Evolutionary conservation across 2,113 vertebrate species (phyloP).

Genomic region (Tautogolabrus adspersus): DNA sequence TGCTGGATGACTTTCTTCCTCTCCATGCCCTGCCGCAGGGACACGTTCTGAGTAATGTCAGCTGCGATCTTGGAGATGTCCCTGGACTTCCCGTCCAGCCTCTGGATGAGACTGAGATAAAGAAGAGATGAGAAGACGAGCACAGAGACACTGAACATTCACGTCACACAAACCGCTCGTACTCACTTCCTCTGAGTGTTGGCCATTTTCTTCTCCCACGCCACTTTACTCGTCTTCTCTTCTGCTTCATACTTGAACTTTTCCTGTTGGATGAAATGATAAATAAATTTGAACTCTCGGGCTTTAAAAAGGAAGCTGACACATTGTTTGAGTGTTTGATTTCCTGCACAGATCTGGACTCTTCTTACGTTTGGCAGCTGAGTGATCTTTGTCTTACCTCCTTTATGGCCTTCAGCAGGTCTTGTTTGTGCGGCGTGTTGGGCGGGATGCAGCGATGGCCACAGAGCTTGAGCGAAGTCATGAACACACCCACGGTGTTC

Average conservation of each 20-base stretch:
- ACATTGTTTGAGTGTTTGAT: neutral
- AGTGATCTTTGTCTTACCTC: conserved; percentile 88
- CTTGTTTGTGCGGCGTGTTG: conserved; percentile 86
- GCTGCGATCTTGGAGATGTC: conserved; percentile 98
- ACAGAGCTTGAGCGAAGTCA: conserved; percentile 90
- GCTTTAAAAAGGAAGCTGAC: no score
- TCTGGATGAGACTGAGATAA: conserved; percentile 90
- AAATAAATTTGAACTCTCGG: no score
- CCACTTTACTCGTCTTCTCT: conserved; percentile 88
- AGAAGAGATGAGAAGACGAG: neutral
- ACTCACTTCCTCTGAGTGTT: conserved; percentile 92
- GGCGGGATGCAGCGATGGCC: conserved; percentile 91
- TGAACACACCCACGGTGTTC: conserved; percentile 83
- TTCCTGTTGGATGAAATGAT: conserved; percentile 82
- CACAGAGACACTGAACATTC: conserved; percentile 11
- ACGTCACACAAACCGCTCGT: neutral
- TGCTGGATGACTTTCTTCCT: conserved; percentile 98
- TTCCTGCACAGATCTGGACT: no score
- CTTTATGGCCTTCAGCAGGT: conserved; percentile 89
- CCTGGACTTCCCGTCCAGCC: conserved; percentile 94
- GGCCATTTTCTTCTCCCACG: conserved; percentile 94
- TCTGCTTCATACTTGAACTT: conserved; percentile 92
- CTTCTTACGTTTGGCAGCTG: no score
- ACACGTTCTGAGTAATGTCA: conserved; percentile 96
- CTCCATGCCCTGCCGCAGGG: conserved; percentile 95